Evolutionary conservation across 2,797 vertebrate genomes (phyloP).

Genomic region (Neosalanx taihuensis): DNA sequence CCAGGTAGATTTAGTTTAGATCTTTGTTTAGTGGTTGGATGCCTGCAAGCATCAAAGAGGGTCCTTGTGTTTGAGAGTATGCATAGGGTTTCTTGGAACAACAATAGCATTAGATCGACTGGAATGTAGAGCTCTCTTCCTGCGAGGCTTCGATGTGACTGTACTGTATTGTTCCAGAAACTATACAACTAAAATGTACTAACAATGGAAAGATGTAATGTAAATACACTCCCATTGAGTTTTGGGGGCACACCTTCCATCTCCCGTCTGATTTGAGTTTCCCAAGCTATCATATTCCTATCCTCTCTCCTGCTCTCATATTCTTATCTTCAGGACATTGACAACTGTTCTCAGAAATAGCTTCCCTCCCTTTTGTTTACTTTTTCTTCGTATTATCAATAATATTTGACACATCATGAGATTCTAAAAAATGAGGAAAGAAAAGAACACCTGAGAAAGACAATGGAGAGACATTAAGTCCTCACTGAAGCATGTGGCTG

Average conservation of each 20-base stretch:
- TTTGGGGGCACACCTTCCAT: conserved; percentile 22
- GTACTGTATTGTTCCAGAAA: conserved; percentile 24
- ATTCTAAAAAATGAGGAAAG: background rate
- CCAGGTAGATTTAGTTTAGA: conserved; percentile 32
- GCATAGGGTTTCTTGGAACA: conserved; percentile 4
- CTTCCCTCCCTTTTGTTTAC: background rate
- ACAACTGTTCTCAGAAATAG: background rate
- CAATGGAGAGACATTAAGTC: too few relatives aligned
- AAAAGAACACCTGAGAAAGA: too few relatives aligned
- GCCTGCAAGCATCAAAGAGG: background rate
- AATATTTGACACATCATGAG: background rate
- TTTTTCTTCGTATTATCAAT: background rate
- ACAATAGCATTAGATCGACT: conserved; percentile 8
- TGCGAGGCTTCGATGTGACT: conserved; percentile 19
- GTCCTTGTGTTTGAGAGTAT: conserved; percentile 12
- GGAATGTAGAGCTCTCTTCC: conserved; percentile 12
- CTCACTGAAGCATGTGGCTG: background rate
- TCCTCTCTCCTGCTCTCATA: background rate
- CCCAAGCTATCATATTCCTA: conserved; percentile 32
- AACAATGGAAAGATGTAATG: conserved; percentile 14
- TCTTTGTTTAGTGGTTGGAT: conserved; percentile 21
- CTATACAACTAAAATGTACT: conserved; percentile 11
- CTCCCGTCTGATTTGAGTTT: conserved; percentile 25
- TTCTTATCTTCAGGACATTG: background rate
- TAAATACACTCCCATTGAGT: conserved; percentile 21